These are phyloP conservation scores for Idris sp. DNA, from an alignment of 1,140 invertebrate species.

Conservation along the genomic window DNA sequence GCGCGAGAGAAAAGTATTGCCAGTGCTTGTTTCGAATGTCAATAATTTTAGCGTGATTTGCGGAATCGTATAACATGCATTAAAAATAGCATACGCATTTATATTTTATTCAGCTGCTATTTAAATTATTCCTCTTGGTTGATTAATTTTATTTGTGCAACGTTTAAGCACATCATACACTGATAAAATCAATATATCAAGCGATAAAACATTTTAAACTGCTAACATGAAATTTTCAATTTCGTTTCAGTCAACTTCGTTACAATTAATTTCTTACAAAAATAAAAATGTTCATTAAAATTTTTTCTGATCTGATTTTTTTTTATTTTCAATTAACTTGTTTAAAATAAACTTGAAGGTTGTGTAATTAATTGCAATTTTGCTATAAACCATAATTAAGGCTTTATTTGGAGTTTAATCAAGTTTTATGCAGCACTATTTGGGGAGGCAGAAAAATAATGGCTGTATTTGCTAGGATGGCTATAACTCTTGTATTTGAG, in stretches of 20 bases:
- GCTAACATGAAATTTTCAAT: slow-evolving; percentile 28
- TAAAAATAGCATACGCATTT: slow-evolving; percentile 22
- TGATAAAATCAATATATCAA: slow-evolving; percentile 44
- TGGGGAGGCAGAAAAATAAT: slow-evolving; percentile 38
- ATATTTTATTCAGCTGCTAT: slow-evolving; percentile 32
- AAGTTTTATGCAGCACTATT: slow-evolving; percentile 15
- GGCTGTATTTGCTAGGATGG: slow-evolving; percentile 56
- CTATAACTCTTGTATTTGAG: slow-evolving; percentile 47
- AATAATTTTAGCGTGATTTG: slow-evolving; percentile 16
- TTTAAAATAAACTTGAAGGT: no score
- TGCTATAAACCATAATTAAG: no score
- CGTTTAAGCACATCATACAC: slow-evolving; percentile 26
- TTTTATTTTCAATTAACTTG: no score
- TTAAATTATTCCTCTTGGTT: slow-evolving; percentile 41
- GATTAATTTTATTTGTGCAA: slow-evolving; percentile 42
- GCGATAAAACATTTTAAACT: slow-evolving; percentile 31
- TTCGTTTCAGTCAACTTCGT: no score
- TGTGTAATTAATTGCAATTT: no score
- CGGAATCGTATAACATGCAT: slow-evolving; percentile 3
- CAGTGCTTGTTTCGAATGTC: slow-evolving; percentile 5
- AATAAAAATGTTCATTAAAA: no score
- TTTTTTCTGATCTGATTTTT: no score
- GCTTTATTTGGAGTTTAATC: slow-evolving; percentile 1
- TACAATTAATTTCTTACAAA: slow-evolving; percentile 9
- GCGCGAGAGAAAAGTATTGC: slow-evolving; percentile 3